Base-by-base conservation (phyloP, 2,888 invertebrate species). In the Drosophila neonasuta region DNA sequence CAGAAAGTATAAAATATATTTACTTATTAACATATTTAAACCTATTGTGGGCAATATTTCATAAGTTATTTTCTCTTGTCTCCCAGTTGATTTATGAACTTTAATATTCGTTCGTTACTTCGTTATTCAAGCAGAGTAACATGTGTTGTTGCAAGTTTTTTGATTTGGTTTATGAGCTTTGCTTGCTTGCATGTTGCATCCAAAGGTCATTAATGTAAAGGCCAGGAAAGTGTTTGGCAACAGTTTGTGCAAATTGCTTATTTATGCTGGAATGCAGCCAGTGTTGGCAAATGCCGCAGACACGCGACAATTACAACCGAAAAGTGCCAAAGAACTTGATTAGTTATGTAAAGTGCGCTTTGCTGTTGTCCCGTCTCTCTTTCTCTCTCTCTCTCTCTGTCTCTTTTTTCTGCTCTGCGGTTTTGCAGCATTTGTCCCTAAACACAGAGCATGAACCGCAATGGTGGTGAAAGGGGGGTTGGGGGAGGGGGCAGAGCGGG, bases 281-380 rank as follows among this genome's bases (percentile, higher is more conserved):
- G 54, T 55, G 54, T 55, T 55, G 54, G 20, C 32, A 42, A 52
- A 52, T 29, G 52, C 2, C 7, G 17, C 1, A 41, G 11, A 17
- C 41, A 15, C 48, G 41, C 51, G 29, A 54, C 42, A 54, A 54
- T 54, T 54, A 50, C 59, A 60, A n/a, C 50, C 32, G 6, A 2
- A 32, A 15, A 4, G 48, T 24, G 24, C 39, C 51, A 58, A 45
- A 61, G 55, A 51, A 36, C 62, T 55, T 65, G 20, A 75, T 83
- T 81, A 73, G 70, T 84, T 84, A 81, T 80, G 85, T 81, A 80
- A 84, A 80, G 85, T 79, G 84, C 79, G 75, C 34, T 69, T 66
- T 64, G 79, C 63, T 77, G 81, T 76, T 15, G 24, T 24, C 20
- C 20, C 24, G 24, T 24, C 24, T 24, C 24, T 24, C 24, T 24